phyloP scores from a whole-genome alignment of 2,113 vertebrate genomes.

The Galbula dea region DNA sequence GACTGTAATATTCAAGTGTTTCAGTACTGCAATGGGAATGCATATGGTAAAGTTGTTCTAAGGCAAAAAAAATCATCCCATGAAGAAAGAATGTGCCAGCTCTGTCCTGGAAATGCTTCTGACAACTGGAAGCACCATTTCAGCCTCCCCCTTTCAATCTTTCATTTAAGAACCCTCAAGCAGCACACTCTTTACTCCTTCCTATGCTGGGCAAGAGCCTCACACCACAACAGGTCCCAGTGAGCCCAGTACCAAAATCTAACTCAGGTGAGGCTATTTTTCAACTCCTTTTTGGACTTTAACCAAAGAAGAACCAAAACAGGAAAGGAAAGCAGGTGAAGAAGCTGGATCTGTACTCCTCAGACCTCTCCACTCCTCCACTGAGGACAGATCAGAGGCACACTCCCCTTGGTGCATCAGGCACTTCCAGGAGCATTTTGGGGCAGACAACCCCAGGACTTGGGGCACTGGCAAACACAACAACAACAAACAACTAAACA shows the following conservation, averaged over 20 bases:
- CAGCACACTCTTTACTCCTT: not conserved
- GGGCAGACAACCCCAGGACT: too few species aligned
- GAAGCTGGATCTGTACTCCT: too few species aligned
- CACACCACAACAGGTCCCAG: not conserved
- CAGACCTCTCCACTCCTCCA: not conserved
- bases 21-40: not conserved
- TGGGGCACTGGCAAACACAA: too few species aligned
- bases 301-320: too few species aligned
- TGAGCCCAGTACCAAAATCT: too few species aligned
- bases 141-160: not conserved
- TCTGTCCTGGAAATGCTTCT: not conserved
- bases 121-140: not conserved
- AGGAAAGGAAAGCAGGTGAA: too few species aligned
- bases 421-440: too few species aligned
- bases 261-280: too few species aligned
- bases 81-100: not conserved
- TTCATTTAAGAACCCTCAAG: not conserved
- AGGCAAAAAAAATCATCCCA: not conserved
- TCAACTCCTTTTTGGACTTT: too few species aligned
- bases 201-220: not conserved
- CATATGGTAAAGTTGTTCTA: fast-evolving
- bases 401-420: too few species aligned
- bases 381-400: not conserved
- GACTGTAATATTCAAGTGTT: not conserved
- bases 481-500: too few species aligned